Evolutionary conservation across 1,140 invertebrate species (phyloP).

Genomic region (Centruroides vittatus): DNA sequence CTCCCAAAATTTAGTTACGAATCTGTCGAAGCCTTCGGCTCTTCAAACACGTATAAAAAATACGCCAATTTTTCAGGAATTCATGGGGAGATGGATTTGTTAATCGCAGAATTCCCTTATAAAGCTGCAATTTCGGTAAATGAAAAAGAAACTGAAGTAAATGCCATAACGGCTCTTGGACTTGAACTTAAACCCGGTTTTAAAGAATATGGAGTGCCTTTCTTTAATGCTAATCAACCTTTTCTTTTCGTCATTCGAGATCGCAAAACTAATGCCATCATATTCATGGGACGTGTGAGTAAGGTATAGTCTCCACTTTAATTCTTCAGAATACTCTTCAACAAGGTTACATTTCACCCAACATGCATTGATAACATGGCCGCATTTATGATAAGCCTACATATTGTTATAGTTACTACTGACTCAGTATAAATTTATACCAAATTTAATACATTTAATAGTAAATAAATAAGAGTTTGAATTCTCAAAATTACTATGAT

Average conservation of each 20-base stretch:
- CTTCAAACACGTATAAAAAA: constrained; percentile 31
- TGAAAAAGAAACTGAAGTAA: constrained; percentile 54
- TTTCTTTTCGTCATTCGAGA: background rate
- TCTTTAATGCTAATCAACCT: background rate
- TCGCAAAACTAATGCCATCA: background rate
- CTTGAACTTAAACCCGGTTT: no score
- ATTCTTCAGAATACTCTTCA: no score
- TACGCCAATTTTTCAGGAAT: constrained; percentile 48
- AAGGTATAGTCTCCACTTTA: background rate
- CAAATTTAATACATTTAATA: no score
- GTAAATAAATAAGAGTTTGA: no score
- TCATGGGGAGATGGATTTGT: constrained; percentile 32
- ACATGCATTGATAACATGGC: no score
- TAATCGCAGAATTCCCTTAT: constrained; percentile 29
- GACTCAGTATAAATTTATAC: no score
- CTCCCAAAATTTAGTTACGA: constrained; percentile 65
- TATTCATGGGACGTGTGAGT: background rate
- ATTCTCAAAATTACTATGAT: no score
- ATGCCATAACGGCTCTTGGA: constrained; percentile 28
- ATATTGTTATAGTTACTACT: no score
- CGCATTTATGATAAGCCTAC: no score
- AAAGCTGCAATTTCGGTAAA: constrained; percentile 44
- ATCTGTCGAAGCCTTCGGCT: background rate
- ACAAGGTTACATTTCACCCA: no score
- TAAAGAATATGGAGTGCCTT: background rate